These are phyloP conservation scores for Microplitis mediator DNA, from an alignment of 1,140 invertebrate species.

Conservation along the genomic window DNA sequence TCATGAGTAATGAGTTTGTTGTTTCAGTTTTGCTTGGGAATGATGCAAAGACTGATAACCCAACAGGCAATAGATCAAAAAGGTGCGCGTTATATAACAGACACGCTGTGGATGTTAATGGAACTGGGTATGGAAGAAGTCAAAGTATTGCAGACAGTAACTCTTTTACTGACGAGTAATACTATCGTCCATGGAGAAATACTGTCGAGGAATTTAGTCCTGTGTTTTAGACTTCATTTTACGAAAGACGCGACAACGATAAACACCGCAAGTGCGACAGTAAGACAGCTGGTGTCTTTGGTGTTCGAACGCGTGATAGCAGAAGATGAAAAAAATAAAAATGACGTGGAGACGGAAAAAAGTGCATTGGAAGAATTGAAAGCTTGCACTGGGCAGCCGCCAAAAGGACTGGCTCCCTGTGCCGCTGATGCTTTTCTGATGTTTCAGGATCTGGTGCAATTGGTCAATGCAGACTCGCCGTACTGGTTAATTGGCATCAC, in stretches of 20 bases:
- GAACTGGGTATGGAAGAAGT: conserved; percentile 93
- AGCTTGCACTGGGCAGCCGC: conserved; percentile 74
- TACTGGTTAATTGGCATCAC: conserved; percentile 94
- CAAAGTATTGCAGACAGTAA: conserved; percentile 95
- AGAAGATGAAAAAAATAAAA: conserved; percentile 67
- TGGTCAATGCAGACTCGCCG: conserved; percentile 96
- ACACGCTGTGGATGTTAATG: conserved; percentile 92
- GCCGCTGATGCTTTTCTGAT: conserved; percentile 94
- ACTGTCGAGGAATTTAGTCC: conserved; percentile 89
- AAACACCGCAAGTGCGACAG: conserved; percentile 96
- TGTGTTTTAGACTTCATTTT: conserved; percentile 95
- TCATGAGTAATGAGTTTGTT: not conserved
- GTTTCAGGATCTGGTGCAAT: conserved; percentile 95
- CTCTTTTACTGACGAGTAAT: conserved; percentile 91
- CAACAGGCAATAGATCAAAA: conserved; percentile 85
- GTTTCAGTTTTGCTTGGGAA: conserved; percentile 85
- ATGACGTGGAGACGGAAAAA: conserved; percentile 54
- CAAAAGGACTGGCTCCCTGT: conserved; percentile 84
- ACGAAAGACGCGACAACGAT: conserved; percentile 92
- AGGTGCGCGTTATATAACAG: conserved; percentile 89
- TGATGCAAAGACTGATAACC: conserved; percentile 85
- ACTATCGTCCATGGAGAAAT: conserved; percentile 91
- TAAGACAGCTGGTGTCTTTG: conserved; percentile 92
- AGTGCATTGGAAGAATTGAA: conserved; percentile 81
- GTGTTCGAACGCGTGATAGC: conserved; percentile 93